Evolutionary conservation across 2,797 vertebrate genomes (phyloP), one percentile per base, ranked within the genome.

Genomic region (Pterois miles): DNA sequence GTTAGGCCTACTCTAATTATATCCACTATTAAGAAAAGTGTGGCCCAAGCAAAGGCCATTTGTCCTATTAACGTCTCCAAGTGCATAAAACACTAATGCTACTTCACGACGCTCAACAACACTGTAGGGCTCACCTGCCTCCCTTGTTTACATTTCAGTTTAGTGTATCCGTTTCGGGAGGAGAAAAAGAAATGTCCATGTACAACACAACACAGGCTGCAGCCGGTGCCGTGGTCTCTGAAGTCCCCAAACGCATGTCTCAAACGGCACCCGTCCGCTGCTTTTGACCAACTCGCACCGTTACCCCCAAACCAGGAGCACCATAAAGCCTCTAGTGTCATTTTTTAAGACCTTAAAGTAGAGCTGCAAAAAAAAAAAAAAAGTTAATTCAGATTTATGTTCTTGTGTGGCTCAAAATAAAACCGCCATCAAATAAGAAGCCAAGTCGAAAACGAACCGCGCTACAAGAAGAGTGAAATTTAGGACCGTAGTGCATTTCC

Each of bases 81-180:
- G 87, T 88, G 88, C 86, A 86, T 89, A 58, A 85, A 90, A 90
- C 70, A 83, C 88, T 83, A 88, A 88, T 78, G 82, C 89, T 91
- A 92, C 87, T 89, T 87, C 89, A 92, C 85, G 52, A 92, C 70
- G 83, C 81, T 85, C 86, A 90, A 91, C 86, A 89, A 91, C 89
- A 92, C 86, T 88, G 86, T 84, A 57, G 73, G 76, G 79, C 71
- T 84, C 76, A n/a, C 29, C 34, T 50, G 68, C 76, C 70, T 78
- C 74, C 78, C 59, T 60, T 68, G 75, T 88, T 86, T 77, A 86
- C 78, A 87, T 87, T 60, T 93, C 65, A 76, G 36, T 76, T 85
- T 86, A 92, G 84, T 88, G 88, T 82, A 53, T 81, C 53, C 27
- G n/a, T 77, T 79, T 66, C 58, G 70, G 72, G 78, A 81, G 53